These are phyloP conservation scores for roundworm (Caenorhabditis elegans) DNA, from an alignment of 1,140 invertebrate genomes.

Conservation along the genomic window DNA sequence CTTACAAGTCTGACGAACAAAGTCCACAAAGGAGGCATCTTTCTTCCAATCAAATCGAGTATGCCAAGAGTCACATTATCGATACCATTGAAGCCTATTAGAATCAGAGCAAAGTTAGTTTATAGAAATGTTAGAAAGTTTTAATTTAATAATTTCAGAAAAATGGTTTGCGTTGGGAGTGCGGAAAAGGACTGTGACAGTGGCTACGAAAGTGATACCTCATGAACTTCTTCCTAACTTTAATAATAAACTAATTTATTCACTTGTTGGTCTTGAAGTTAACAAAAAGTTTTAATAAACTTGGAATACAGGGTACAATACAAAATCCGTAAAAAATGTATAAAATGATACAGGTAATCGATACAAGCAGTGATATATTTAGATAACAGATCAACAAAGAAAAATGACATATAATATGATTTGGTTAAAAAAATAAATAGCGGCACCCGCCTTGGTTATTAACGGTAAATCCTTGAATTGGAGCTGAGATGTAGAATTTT, in stretches of 20 bases:
- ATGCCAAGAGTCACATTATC: not conserved
- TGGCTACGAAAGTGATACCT: not conserved
- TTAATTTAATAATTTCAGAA: too few species aligned
- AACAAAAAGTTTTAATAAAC: too few species aligned
- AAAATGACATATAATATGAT: too few species aligned
- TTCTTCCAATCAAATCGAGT: not conserved
- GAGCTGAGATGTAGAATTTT: constrained; percentile 13
- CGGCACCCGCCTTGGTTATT: not conserved
- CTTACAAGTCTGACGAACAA: not conserved
- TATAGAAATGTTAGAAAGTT: too few species aligned
- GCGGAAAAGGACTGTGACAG: not conserved
- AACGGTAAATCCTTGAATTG: constrained; percentile 8
- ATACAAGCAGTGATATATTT: too few species aligned
- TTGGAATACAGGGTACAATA: too few species aligned
- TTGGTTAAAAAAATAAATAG: not conserved
- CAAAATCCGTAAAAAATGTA: too few species aligned
- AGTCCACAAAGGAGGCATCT: not conserved
- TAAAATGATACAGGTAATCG: not conserved
- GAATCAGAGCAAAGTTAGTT: not conserved
- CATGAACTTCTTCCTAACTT: too few species aligned
- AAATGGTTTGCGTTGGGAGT: not conserved
- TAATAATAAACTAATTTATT: too few species aligned
- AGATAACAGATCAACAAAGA: too few species aligned
- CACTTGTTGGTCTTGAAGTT: too few species aligned
- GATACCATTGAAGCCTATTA: not conserved